Evolutionary conservation across 2,113 vertebrate species (phyloP).

Genomic region (Myiopsitta monachus): DNA sequence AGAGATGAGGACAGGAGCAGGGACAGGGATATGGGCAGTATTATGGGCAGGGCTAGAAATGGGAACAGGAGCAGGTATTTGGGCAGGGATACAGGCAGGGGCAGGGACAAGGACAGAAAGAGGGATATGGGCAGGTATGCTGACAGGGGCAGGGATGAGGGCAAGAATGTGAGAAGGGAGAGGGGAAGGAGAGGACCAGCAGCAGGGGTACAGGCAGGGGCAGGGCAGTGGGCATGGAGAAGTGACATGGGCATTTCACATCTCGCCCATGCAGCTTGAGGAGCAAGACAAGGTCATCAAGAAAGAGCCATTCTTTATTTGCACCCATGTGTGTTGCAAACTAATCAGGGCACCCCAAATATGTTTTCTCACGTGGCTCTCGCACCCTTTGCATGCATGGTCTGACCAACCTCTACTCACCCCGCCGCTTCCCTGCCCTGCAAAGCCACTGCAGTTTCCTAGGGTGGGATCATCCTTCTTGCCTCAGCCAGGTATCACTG

Average conservation of each 20-base stretch:
- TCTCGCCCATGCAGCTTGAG: rapidly evolving
- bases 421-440: not conserved
- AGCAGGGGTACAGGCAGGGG: not conserved
- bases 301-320: not conserved
- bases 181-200: not conserved
- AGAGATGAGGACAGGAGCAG: not conserved
- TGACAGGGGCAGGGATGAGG: not conserved
- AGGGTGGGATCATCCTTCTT: not conserved
- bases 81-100: not conserved
- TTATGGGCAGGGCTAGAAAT: not conserved
- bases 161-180: not conserved
- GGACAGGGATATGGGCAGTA: not conserved
- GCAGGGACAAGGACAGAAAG: not conserved
- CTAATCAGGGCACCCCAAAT: not conserved
- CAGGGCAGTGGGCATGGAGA: not conserved
- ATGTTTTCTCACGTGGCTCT: not conserved
- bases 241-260: not conserved
- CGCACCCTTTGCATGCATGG: rapidly evolving
- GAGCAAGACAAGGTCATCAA: not conserved
- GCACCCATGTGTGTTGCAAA: not conserved
- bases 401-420: not conserved
- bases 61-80: not conserved
- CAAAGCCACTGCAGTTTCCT: not conserved
- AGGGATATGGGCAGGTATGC: not conserved
- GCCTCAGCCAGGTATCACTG: rapidly evolving